These are phyloP conservation scores for Oncorhynchus mykiss DNA, from an alignment of 2,113 vertebrate genomes.

Conservation along the genomic window DNA sequence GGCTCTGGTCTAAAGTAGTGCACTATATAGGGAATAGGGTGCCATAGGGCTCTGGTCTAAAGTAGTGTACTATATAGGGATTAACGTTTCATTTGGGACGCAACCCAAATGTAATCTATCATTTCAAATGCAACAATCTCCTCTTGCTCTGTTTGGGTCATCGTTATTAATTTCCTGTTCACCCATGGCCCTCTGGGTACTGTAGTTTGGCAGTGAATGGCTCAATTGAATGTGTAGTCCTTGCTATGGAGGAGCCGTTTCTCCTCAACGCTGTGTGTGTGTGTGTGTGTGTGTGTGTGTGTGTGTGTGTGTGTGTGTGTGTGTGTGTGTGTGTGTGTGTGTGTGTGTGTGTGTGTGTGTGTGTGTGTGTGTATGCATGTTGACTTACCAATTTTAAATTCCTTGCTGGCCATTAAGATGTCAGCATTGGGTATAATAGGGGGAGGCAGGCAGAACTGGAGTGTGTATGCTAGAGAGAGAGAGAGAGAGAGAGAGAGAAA, in stretches of 20 bases:
- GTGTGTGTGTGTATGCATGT: constrained; percentile 20
- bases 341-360: constrained; percentile 13
- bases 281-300: neutral
- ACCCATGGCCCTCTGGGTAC: constrained; percentile 14
- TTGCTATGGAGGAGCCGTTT: constrained; percentile 14
- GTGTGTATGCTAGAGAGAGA: constrained; percentile 83
- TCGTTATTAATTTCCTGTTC: constrained; percentile 32
- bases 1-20: too few species aligned
- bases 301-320: neutral
- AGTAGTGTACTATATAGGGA: neutral
- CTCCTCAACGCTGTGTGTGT: constrained; percentile 22
- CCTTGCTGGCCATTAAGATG: constrained; percentile 90
- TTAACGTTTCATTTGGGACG: neutral
- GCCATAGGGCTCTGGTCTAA: too few species aligned
- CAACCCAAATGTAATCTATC: constrained; percentile 44
- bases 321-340: constrained; percentile 17
- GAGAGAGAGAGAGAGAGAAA: constrained; percentile 40
- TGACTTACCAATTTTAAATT: constrained; percentile 90
- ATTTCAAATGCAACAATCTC: constrained; percentile 33
- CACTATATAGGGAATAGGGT: too few species aligned
- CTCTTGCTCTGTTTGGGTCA: constrained; percentile 27
- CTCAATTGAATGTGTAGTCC: constrained; percentile 45
- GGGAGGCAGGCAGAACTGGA: constrained; percentile 89
- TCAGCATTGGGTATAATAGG: constrained; percentile 91
- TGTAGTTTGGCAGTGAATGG: constrained; percentile 33